These are phyloP conservation scores for Brachionichthys hirsutus DNA, from an alignment of 2,113 vertebrate species.

Conservation along the genomic window DNA sequence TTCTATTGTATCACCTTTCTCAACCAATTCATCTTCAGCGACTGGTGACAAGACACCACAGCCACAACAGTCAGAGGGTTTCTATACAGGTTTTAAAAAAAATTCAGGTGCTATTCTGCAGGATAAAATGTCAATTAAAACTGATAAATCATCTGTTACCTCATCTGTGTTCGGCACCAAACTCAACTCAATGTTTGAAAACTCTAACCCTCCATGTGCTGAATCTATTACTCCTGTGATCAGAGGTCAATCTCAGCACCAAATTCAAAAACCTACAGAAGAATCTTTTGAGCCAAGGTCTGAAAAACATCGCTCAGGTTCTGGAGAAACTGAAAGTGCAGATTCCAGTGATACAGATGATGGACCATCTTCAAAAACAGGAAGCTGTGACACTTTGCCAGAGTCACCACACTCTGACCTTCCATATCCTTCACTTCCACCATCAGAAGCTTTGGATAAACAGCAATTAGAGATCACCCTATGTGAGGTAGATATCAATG, in stretches of 20 bases:
- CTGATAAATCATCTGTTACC: conserved; percentile 60
- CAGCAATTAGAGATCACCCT: conserved; percentile 46
- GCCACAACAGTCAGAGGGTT: conserved; percentile 64
- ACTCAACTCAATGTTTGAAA: conserved; percentile 80
- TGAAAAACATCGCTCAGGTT: conserved; percentile 58
- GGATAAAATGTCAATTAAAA: conserved; percentile 71
- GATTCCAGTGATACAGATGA: conserved; percentile 73
- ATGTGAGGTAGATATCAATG: conserved; percentile 42
- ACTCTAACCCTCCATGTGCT: conserved; percentile 61
- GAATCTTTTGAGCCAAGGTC: conserved; percentile 36
- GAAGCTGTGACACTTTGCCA: conserved; percentile 57
- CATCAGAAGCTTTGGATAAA: conserved; percentile 44
- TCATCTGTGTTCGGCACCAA: conserved; percentile 84
- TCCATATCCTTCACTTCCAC: conserved; percentile 27
- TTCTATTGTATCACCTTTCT: conserved; percentile 85
- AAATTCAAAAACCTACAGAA: conserved; percentile 37
- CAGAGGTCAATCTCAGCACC: conserved; percentile 43
- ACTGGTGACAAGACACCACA: conserved; percentile 50
- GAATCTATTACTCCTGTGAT: conserved; percentile 40
- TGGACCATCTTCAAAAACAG: conserved; percentile 63
- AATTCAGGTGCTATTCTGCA: conserved; percentile 86
- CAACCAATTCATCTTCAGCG: conserved; percentile 60
- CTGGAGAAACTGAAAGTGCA: conserved; percentile 66
- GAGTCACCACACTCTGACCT: conserved; percentile 46
- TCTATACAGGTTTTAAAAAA: conserved; percentile 85